A percentile compares a stretch with the other conserved stretches of the same genome.
Conservation (phyloP, 92 coral and sea anemone species). For the Muricea muricata region DNA sequence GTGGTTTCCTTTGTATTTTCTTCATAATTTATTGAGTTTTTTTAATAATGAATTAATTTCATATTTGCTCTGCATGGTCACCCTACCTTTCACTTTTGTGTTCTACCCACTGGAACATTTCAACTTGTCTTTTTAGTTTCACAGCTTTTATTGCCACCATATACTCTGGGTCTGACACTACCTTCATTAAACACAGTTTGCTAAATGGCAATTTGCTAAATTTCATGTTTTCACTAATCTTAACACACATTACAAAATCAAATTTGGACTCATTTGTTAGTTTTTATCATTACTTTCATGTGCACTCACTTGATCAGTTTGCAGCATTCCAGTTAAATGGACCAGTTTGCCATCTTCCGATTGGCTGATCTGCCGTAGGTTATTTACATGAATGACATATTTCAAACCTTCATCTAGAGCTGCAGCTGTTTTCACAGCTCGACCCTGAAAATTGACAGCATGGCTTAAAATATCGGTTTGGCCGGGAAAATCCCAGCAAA, state of each 20-base stretch:
- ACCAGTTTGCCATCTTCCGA: slow-evolving; percentile 71
- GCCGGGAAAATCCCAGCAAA: too few species aligned
- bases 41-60: background rate
- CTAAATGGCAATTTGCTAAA: too few species aligned
- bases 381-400: slow-evolving; percentile 73
- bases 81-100: slow-evolving; percentile 78
- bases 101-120: slow-evolving; percentile 99
- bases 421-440: slow-evolving; percentile 94
- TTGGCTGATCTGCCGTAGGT: slow-evolving; percentile 62
- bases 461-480: too few species aligned
- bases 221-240: too few species aligned
- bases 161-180: slow-evolving; percentile 80
- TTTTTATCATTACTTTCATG: too few species aligned
- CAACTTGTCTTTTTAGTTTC: slow-evolving; percentile 84
- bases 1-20: too few species aligned
- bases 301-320: slow-evolving; percentile 76
- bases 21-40: too few species aligned
- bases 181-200: slow-evolving; percentile 46
- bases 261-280: too few species aligned
- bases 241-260: too few species aligned
- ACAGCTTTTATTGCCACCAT: slow-evolving; percentile 88
- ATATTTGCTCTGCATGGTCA: too few species aligned
- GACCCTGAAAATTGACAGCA: slow-evolving; percentile 83
- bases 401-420: slow-evolving; percentile 91
- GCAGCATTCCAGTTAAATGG: slow-evolving; percentile 77